Conservation (phyloP, 1,140 invertebrate species). For the Diorhabda elongata region DNA sequence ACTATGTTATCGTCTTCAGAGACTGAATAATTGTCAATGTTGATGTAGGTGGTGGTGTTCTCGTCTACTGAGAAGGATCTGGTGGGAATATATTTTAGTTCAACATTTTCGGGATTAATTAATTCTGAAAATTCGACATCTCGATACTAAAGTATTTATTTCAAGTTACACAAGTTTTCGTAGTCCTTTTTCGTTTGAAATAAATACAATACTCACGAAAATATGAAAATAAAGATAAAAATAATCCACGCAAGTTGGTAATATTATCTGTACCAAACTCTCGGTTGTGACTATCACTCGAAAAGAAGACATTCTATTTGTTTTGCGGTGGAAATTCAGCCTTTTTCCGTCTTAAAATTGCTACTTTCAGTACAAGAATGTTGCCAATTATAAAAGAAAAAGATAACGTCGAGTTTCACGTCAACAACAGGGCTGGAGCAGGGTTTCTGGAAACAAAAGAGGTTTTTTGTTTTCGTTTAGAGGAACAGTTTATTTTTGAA, state of each 20-base stretch:
- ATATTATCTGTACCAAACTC: constrained; percentile 1
- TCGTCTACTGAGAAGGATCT: too few relatives aligned
- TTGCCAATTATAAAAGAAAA: constrained; percentile 19
- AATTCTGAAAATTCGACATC: too few relatives aligned
- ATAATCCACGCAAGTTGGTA: not conserved
- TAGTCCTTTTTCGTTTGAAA: too few relatives aligned
- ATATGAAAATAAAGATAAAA: too few relatives aligned
- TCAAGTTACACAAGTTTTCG: too few relatives aligned
- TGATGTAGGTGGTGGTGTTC: too few relatives aligned
- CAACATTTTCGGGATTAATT: too few relatives aligned
- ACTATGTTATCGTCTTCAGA: too few relatives aligned
- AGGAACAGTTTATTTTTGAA: not conserved
- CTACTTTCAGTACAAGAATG: constrained; percentile 18
- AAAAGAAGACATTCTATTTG: constrained; percentile 19
- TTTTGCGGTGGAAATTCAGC: constrained; percentile 4
- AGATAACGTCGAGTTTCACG: constrained; percentile 16
- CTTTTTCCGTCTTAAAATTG: constrained; percentile 18
- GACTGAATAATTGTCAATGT: too few relatives aligned
- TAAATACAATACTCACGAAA: too few relatives aligned
- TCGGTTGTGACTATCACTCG: constrained; percentile 7
- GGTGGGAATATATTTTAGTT: too few relatives aligned
- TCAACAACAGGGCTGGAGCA: constrained; percentile 1
- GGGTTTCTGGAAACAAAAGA: not conserved
- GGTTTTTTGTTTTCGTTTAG: not conserved
- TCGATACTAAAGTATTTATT: too few relatives aligned